These are phyloP conservation scores for Falco peregrinus DNA, from an alignment of 2,797 vertebrate genomes.

Conservation along the genomic window DNA sequence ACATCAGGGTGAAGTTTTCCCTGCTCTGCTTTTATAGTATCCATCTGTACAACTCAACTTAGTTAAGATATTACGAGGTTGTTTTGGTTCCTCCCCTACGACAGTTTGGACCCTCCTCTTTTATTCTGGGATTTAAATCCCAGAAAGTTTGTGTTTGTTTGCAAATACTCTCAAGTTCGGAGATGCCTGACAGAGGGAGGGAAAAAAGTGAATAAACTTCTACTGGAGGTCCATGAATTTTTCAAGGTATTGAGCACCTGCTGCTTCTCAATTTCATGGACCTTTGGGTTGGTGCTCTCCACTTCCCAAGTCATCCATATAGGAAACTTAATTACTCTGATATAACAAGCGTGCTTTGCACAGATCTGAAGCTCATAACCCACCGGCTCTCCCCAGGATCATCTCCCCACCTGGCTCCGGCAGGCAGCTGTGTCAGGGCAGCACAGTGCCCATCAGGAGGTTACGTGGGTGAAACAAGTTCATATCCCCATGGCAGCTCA, in stretches of 20 bases:
- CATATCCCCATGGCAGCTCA: background rate
- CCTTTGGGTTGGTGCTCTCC: background rate
- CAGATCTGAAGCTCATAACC: background rate
- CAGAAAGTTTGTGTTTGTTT: background rate
- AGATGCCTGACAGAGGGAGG: background rate
- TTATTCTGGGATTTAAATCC: background rate
- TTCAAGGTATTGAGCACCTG: background rate
- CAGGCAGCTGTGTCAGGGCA: background rate
- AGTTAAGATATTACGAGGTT: background rate
- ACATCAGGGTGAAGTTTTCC: background rate
- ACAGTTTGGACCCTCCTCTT: background rate
- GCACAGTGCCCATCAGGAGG: background rate
- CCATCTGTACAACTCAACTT: no score
- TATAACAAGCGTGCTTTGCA: background rate
- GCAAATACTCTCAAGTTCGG: background rate
- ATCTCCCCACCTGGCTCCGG: background rate
- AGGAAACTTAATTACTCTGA: background rate
- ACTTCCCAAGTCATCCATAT: background rate
- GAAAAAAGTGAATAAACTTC: background rate
- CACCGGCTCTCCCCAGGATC: rapidly evolving
- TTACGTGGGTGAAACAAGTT: background rate
- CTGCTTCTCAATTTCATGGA: background rate
- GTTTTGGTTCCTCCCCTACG: background rate
- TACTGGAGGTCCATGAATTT: background rate
- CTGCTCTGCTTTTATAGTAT: background rate